Percentiles rank a stretch among this genome's conserved stretches.
Conservation (phyloP, 2,797 vertebrate species). For the Ciconia nigra region DNA sequence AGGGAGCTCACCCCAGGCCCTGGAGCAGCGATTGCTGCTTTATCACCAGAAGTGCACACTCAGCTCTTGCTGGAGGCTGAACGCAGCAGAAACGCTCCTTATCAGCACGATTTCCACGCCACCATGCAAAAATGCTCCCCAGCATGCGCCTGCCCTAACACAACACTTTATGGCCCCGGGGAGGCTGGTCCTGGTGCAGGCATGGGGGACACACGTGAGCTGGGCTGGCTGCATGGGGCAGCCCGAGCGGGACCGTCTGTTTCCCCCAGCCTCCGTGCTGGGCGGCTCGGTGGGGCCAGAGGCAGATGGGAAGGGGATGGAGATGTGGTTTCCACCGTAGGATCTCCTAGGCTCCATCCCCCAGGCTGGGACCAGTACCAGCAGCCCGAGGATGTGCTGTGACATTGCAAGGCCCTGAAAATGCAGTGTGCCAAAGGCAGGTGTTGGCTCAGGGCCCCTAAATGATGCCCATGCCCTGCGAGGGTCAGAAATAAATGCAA, state of each 20-base stretch:
- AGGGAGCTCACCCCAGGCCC: neutral
- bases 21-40: neutral
- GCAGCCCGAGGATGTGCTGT: neutral
- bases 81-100: neutral
- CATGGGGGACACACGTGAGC: fast-evolving
- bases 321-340: neutral
- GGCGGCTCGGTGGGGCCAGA: fast-evolving
- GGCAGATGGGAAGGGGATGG: neutral
- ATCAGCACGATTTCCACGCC: neutral
- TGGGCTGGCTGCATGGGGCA: fast-evolving
- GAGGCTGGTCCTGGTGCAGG: neutral
- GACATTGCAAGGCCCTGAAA: neutral
- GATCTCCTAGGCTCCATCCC: neutral
- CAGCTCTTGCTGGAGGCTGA: neutral
- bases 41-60: neutral
- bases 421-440: fast-evolving
- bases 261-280: neutral
- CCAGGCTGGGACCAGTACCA: neutral
- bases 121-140: neutral
- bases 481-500: neutral
- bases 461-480: neutral
- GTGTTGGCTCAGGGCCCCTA: fast-evolving
- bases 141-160: neutral
- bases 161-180: neutral
- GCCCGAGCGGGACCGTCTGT: fast-evolving